Percentiles rank a stretch among this genome's conserved stretches.
Evolutionary conservation across 64 coral and sea anemone species (phyloP).

Genomic region (Montipora sp.): DNA sequence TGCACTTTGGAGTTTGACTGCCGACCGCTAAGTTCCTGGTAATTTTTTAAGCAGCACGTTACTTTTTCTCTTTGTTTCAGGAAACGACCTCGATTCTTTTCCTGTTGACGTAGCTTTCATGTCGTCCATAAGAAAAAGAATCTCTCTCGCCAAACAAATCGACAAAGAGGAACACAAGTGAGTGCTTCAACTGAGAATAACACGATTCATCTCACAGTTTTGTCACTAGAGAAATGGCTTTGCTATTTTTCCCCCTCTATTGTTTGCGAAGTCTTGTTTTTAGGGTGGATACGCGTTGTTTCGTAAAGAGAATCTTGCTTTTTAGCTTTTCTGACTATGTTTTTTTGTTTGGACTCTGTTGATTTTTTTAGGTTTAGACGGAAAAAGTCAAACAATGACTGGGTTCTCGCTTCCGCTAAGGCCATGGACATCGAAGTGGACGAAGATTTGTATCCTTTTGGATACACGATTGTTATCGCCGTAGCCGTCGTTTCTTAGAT

Average conservation of each 20-base stretch:
- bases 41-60: background rate
- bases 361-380: conserved; percentile 55
- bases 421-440: conserved; percentile 96
- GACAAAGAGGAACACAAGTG: conserved; percentile 99
- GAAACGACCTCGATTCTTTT: conserved; percentile 83
- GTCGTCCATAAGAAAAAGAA: conserved; percentile 68
- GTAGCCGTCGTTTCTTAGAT: no score
- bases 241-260: no score
- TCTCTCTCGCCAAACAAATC: conserved; percentile 82
- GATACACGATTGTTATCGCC: no score
- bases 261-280: no score
- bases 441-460: conserved; percentile 97
- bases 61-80: conserved; percentile 23
- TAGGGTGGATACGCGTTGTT: background rate
- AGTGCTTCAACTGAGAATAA: background rate
- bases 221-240: no score
- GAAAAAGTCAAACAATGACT: conserved; percentile 92
- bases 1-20: no score
- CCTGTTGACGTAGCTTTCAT: conserved; percentile 82
- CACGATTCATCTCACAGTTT: no score
- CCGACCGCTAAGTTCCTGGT: background rate
- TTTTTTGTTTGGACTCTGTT: no score
- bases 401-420: conserved; percentile 88
- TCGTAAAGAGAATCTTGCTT: no score
- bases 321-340: background rate